These are phyloP conservation scores for Agelaius tricolor DNA, from an alignment of 2,113 vertebrate species.

Conservation along the genomic window DNA sequence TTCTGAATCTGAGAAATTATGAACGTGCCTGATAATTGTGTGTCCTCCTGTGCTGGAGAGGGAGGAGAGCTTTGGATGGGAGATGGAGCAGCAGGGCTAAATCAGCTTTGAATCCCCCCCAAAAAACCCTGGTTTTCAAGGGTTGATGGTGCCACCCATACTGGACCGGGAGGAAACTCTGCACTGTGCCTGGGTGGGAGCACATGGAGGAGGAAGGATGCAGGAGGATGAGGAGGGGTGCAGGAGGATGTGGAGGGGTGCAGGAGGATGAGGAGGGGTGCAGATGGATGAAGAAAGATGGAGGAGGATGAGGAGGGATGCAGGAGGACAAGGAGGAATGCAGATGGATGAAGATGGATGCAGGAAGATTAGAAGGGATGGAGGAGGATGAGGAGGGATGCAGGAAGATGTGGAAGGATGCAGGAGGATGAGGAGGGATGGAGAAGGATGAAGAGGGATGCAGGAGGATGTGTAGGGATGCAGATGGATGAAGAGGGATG, in stretches of 20 bases:
- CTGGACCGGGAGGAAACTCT: neutral
- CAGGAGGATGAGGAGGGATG: fast-evolving
- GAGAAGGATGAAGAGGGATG: neutral
- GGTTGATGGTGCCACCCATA: fast-evolving
- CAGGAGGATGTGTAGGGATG: neutral
- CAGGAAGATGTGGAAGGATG: too few relatives aligned
- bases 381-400: neutral
- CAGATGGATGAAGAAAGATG: too few relatives aligned
- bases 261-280: too few relatives aligned
- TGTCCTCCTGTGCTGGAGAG: neutral
- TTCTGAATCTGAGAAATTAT: neutral
- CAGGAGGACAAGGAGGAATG: too few relatives aligned
- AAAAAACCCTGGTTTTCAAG: fast-evolving
- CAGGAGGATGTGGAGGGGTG: too few relatives aligned
- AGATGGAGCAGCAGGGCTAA: fast-evolving
- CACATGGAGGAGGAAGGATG: too few relatives aligned
- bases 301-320: too few relatives aligned
- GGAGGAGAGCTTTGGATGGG: neutral
- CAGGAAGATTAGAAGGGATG: neutral
- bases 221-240: too few relatives aligned
- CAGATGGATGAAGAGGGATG: fast-evolving
- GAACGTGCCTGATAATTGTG: neutral
- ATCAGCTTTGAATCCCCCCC: neutral
- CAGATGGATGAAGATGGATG: neutral
- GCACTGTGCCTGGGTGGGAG: neutral